phyloP scores from a whole-genome alignment of 2,888 invertebrate genomes.

The Heterodera filipjevi region DNA sequence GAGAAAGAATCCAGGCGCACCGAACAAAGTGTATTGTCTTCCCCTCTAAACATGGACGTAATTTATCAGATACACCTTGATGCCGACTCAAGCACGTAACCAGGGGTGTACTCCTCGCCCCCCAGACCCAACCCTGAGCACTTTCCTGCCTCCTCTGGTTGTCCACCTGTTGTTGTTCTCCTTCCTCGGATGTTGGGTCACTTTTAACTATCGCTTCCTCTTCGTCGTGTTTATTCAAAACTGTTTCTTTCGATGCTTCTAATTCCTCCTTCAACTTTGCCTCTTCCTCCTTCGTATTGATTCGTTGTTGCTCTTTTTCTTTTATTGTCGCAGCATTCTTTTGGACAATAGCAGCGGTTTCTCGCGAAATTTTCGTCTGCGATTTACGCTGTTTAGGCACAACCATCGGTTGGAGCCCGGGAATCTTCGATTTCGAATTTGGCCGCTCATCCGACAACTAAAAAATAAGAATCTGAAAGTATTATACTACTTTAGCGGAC shows the following conservation, averaged over 20 bases:
- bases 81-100: too few relatives aligned
- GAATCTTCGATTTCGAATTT: not conserved
- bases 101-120: too few relatives aligned
- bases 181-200: not conserved
- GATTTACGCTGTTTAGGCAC: not conserved
- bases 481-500: not conserved
- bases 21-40: slow-evolving; percentile 4
- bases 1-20: not conserved
- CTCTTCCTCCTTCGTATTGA: not conserved
- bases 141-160: not conserved
- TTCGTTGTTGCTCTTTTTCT: not conserved
- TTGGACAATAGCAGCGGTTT: not conserved
- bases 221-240: not conserved
- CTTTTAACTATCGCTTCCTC: not conserved
- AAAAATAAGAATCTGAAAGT: not conserved
- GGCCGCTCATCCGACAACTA: slow-evolving; percentile 1
- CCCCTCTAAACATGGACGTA: not conserved
- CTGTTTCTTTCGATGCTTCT: not conserved
- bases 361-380: not conserved
- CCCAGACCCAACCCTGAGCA: too few relatives aligned
- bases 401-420: not conserved
- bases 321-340: not conserved
- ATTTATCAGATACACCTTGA: not conserved
- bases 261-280: not conserved
- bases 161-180: not conserved